Conservation (phyloP, 2,113 vertebrate species). For the Tautogolabrus adspersus region DNA sequence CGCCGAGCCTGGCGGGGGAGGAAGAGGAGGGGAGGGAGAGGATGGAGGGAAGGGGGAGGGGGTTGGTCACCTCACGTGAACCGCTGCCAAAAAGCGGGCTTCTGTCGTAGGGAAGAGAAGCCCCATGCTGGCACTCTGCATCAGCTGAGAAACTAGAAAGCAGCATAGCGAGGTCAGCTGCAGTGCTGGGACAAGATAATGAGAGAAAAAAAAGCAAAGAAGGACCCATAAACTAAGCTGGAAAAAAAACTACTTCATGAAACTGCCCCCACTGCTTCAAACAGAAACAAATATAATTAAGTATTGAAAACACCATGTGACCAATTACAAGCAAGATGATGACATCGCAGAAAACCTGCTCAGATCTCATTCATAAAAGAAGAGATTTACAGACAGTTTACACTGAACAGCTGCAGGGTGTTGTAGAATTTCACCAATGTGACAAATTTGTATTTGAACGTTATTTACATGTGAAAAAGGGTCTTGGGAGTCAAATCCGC, state of each 20-base stretch:
- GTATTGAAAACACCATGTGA: conserved; percentile 32
- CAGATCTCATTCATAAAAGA: conserved; percentile 53
- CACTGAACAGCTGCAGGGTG: conserved; percentile 15
- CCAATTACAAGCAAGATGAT: conserved; percentile 49
- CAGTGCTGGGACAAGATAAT: conserved; percentile 40
- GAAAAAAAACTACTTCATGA: neutral
- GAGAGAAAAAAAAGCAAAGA: conserved; percentile 18
- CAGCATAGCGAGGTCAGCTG: conserved; percentile 65
- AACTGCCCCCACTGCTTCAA: conserved; percentile 5
- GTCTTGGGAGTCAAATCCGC: conserved; percentile 57
- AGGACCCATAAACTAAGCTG: conserved; percentile 12
- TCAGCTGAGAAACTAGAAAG: conserved; percentile 80
- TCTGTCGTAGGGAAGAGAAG: conserved; percentile 58
- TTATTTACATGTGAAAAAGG: conserved; percentile 48
- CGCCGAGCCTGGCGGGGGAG: conserved; percentile 66
- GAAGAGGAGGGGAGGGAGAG: conserved; percentile 5
- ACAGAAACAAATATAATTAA: conserved; percentile 32
- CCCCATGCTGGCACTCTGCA: conserved; percentile 56
- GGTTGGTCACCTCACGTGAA: conserved; percentile 77
- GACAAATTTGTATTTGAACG: conserved; percentile 39
- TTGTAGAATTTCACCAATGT: conserved; percentile 41
- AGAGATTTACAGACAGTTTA: conserved; percentile 10
- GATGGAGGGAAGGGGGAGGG: neutral
- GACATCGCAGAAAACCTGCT: conserved; percentile 43
- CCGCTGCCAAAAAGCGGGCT: conserved; percentile 60